These are phyloP conservation scores for Luperina nickerlii DNA, from an alignment of 2,888 invertebrate species.

Conservation along the genomic window DNA sequence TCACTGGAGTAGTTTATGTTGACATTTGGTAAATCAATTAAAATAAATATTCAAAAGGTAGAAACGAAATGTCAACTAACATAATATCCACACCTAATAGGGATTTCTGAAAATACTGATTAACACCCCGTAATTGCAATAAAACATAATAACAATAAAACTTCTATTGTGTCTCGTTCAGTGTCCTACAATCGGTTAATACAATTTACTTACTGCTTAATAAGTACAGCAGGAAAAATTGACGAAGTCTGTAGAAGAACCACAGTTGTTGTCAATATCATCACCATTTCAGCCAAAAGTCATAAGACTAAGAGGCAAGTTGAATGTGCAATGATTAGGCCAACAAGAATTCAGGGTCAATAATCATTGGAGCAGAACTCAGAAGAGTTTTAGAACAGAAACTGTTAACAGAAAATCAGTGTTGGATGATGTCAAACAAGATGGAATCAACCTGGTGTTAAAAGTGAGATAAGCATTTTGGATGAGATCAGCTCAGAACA, in stretches of 20 bases:
- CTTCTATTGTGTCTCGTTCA: too few relatives aligned
- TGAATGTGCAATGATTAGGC: not conserved
- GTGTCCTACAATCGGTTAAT: not conserved
- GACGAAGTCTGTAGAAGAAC: not conserved
- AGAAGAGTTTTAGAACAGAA: not conserved
- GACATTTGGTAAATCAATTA: constrained; percentile 16
- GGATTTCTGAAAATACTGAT: not conserved
- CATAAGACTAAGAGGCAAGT: too few relatives aligned
- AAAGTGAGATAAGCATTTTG: not conserved
- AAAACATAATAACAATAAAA: too few relatives aligned
- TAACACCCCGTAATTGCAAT: too few relatives aligned
- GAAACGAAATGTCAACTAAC: not conserved
- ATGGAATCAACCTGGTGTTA: not conserved
- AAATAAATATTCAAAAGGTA: constrained; percentile 3
- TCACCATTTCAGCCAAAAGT: not conserved
- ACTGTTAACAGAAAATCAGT: not conserved
- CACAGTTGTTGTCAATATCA: not conserved
- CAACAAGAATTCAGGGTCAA: not conserved
- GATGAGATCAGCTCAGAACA: not conserved
- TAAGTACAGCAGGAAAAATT: not conserved
- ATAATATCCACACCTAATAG: not conserved
- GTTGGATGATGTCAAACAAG: not conserved
- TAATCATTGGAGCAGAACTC: not conserved
- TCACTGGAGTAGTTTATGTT: constrained; percentile 5
- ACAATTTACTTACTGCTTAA: not conserved